phyloP scores from a whole-genome alignment of 2,797 vertebrate genomes.

The Gastrophryne carolinensis region DNA sequence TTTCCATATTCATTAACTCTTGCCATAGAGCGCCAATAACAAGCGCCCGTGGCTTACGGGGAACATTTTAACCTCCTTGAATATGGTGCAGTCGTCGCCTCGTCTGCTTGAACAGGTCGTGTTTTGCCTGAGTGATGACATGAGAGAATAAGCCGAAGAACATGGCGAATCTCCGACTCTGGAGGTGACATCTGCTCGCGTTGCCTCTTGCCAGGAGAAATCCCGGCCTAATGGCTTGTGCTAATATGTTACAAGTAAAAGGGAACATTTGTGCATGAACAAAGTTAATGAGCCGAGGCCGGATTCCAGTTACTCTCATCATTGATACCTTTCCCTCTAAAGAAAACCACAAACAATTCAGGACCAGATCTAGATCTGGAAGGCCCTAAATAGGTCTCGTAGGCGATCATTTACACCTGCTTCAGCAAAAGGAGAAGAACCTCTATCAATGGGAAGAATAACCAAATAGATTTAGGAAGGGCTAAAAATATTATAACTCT shows the following conservation, averaged over 20 bases:
- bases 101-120: constrained; percentile 57
- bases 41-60: background rate
- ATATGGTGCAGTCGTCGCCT: constrained; percentile 35
- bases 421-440: too few species aligned
- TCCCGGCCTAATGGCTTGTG: constrained; percentile 61
- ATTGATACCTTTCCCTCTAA: too few species aligned
- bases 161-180: constrained; percentile 63
- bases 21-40: background rate
- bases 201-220: constrained; percentile 62
- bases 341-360: too few species aligned
- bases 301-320: too few species aligned
- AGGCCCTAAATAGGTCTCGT: too few species aligned
- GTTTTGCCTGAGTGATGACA: constrained; percentile 61
- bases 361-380: too few species aligned
- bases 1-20: too few species aligned
- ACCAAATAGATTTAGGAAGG: too few species aligned
- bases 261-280: constrained; percentile 58
- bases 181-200: constrained; percentile 65
- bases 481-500: too few species aligned
- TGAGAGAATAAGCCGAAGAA: constrained; percentile 58
- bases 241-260: constrained; percentile 58
- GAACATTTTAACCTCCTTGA: background rate
- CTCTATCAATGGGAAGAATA: too few species aligned
- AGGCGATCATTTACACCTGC: too few species aligned
- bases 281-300: constrained; percentile 62